A percentile compares a stretch with the other conserved stretches of the same genome.
Conservation (phyloP, 2,113 vertebrate species). For the Xiphophorus hellerii region DNA sequence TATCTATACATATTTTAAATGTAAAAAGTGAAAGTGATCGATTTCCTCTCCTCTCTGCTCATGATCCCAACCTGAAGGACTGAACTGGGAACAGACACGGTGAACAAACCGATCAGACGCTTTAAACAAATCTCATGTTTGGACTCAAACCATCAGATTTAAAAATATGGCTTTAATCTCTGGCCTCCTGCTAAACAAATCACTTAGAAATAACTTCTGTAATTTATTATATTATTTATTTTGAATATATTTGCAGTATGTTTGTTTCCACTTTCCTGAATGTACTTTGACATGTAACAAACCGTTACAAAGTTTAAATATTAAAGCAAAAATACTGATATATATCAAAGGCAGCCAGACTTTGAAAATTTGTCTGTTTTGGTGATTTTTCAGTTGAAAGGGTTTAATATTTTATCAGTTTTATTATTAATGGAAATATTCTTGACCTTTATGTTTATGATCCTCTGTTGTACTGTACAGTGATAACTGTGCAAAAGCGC, state of each 20-base stretch:
- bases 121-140: neutral
- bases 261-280: no score
- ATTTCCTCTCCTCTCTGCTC: neutral
- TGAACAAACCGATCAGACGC: neutral
- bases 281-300: neutral
- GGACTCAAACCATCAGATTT: constrained; percentile 4
- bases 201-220: no score
- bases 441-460: neutral
- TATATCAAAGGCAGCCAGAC: no score
- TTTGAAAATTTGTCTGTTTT: neutral
- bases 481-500: neutral
- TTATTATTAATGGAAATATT: no score
- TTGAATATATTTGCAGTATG: neutral
- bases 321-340: no score
- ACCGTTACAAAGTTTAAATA: neutral
- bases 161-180: no score
- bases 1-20: neutral
- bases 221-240: no score
- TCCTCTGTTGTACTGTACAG: neutral
- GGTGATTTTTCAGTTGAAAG: neutral
- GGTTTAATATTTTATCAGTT: no score
- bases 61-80: neutral
- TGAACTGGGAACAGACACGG: neutral
- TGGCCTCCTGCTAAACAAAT: no score
- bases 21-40: neutral